Conservation (phyloP, 1,140 invertebrate species). For the Hylyphantes graminicola region DNA sequence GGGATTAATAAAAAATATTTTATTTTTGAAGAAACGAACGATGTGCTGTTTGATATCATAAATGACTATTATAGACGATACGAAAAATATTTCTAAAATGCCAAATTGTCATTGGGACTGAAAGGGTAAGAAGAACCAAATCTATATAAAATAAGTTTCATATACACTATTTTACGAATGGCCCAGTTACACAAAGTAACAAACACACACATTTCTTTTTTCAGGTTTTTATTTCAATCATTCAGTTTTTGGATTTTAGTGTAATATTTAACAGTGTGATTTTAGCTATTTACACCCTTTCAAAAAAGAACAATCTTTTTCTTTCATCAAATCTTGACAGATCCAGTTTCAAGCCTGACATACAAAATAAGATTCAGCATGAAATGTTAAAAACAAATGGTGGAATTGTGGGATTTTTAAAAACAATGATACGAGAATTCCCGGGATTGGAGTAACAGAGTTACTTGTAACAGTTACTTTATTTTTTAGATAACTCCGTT, state of each 20-base stretch:
- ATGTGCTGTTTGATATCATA: too few relatives aligned
- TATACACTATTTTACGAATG: too few relatives aligned
- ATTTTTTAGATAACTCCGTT: background rate
- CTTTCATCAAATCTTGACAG: conserved; percentile 19
- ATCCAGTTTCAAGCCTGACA: conserved; percentile 21
- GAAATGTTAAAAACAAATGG: background rate
- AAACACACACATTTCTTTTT: conserved; percentile 19
- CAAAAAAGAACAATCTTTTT: background rate
- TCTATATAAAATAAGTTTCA: too few relatives aligned
- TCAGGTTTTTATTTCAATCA: conserved; percentile 54
- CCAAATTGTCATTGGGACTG: too few relatives aligned
- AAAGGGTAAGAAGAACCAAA: too few relatives aligned
- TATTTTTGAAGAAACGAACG: too few relatives aligned
- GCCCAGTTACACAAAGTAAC: background rate
- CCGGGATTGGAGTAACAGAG: background rate
- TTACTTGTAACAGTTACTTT: background rate
- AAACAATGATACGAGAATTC: background rate
- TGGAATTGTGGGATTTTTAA: background rate
- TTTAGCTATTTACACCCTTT: conserved; percentile 45
- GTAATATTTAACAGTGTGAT: conserved; percentile 54
- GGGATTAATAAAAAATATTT: too few relatives aligned
- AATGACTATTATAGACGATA: too few relatives aligned
- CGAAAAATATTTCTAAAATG: too few relatives aligned
- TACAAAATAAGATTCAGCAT: background rate
- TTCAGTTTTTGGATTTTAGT: conserved; percentile 20